Conservation (phyloP, 2,113 vertebrate genomes). For the Melanocharis versteri region DNA sequence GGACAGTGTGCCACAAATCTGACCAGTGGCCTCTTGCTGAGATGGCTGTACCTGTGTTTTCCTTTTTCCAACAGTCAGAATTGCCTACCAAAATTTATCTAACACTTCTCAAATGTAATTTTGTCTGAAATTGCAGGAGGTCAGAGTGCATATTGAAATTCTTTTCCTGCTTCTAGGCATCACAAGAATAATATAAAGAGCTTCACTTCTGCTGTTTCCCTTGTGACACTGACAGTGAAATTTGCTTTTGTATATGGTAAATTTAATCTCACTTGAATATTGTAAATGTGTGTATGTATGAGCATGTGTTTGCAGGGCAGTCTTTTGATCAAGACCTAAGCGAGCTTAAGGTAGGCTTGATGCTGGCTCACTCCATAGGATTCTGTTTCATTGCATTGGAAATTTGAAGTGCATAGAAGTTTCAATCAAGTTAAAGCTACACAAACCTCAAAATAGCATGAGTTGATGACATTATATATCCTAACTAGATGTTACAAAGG, state of each 20-base stretch:
- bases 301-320: background rate
- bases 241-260: background rate
- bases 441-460: background rate
- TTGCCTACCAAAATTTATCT: background rate
- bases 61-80: background rate
- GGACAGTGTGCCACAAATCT: rapidly evolving
- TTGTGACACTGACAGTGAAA: background rate
- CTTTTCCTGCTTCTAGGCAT: background rate
- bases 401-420: background rate
- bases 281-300: background rate
- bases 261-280: background rate
- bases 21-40: background rate
- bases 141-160: background rate
- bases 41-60: background rate
- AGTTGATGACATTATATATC: background rate
- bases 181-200: background rate
- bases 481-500: background rate
- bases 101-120: background rate
- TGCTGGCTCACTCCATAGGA: background rate
- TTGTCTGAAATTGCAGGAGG: background rate
- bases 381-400: background rate
- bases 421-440: background rate
- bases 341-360: background rate
- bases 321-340: background rate
- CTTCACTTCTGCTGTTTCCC: background rate